A percentile compares a stretch with the other conserved stretches of the same genome.
Conservation (phyloP, 2,113 vertebrate genomes). For the Rattus norvegicus region GRCr8 NC_086027.1:51638501-51639000, state of each 20-base stretch:
- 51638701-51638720: not conserved
- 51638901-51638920: not conserved
- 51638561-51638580: not conserved
- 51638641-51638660: not conserved
- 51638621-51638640: not conserved
- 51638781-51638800: not conserved
- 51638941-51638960: not conserved
- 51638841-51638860: not conserved
- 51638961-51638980: slow-evolving; percentile 1
- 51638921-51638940: not conserved
- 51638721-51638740: not conserved
- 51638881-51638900: not conserved
- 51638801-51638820: not conserved
- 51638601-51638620: not conserved
- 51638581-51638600: not conserved
- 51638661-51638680: not conserved
- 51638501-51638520: not conserved
- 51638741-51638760: not conserved
- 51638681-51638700: not conserved
- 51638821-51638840: not conserved
- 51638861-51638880: not conserved
- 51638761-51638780: not conserved
- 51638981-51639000: not conserved
- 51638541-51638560: not conserved
- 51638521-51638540: not conserved